Evolutionary conservation across 2,113 vertebrate genomes (phyloP).

Genomic region (Sardina pilchardus): DNA sequence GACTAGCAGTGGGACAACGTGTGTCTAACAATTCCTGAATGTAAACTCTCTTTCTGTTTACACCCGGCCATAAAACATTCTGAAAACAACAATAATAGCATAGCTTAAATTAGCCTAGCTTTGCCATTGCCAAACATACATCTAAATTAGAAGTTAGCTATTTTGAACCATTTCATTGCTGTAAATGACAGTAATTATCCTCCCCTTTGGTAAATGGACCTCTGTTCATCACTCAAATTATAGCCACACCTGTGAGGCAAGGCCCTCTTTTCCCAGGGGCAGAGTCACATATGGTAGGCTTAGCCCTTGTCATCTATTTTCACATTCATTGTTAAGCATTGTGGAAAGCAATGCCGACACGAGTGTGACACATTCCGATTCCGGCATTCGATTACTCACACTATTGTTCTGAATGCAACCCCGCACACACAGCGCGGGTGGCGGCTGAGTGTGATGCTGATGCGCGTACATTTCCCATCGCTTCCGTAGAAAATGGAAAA

Average conservation of each 20-base stretch:
- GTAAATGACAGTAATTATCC: neutral
- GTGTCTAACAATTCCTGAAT: neutral
- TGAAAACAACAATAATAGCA: neutral
- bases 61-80: neutral
- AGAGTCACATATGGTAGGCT: neutral
- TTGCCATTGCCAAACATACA: neutral
- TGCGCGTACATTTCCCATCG: neutral
- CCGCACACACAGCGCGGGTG: too few relatives aligned
- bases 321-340: neutral
- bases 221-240: neutral
- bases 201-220: neutral
- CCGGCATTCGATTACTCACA: too few relatives aligned
- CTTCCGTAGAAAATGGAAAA: neutral
- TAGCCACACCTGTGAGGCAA: neutral
- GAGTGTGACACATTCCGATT: too few relatives aligned
- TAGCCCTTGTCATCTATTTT: neutral
- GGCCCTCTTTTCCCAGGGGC: neutral
- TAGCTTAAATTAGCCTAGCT: neutral
- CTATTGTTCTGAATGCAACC: too few relatives aligned
- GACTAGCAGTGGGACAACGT: neutral
- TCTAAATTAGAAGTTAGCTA: neutral
- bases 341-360: too few relatives aligned
- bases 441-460: too few relatives aligned
- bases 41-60: neutral
- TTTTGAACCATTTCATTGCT: neutral